Base-by-base conservation (phyloP, 2,888 invertebrate species). In the Protonemura montana region DNA sequence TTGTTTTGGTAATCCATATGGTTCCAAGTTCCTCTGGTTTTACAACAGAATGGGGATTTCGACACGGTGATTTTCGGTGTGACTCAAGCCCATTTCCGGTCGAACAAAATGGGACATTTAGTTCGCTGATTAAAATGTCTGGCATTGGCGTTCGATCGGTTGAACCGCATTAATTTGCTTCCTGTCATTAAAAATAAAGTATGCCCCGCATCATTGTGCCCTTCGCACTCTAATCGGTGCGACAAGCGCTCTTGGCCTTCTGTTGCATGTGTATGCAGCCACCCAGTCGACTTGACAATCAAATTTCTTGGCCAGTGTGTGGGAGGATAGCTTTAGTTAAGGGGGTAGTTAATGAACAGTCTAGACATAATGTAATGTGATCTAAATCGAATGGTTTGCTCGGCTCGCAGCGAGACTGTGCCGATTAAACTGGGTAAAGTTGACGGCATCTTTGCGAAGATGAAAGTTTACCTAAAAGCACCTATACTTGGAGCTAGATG, bases 131-230 rank as follows among this genome's bases (percentile, higher is more conserved):
- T 59, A 59, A 59, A 78, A 78, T 10, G 27, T 78, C 59, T 78
- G 78, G 78, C 78, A 78, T 78, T 78, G 78, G 78, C 28, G 26
- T 78, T 78, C 78, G 26, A 78, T 78, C 26, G n/a, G 59, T 21
- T n/a, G 28, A n/a, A n/a, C 28, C 27, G 78, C 26, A 78, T 78
- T 78, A 78, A 78, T 78, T 78, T 78, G 27, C 78, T 78, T 78
- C 78, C 78, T 78, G 78, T 16, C 78, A 78, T 28, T 78, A 27
- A 27, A 26, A 78, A 78, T 78, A 26, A 78, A 78, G 3, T 1
- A 25, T 13, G 78, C 26, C 13, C 26, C 13, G 27, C 10, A 28
- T 78, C 78, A 78, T 78, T 78, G 78, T 26, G 7, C 78, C 27
- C 59, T 35, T 59, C 13, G 59, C 59, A 2, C 59, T 21, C 16